phyloP scores from a whole-genome alignment of 1,140 invertebrate species.

The Trypoxylus dichotomus region DNA sequence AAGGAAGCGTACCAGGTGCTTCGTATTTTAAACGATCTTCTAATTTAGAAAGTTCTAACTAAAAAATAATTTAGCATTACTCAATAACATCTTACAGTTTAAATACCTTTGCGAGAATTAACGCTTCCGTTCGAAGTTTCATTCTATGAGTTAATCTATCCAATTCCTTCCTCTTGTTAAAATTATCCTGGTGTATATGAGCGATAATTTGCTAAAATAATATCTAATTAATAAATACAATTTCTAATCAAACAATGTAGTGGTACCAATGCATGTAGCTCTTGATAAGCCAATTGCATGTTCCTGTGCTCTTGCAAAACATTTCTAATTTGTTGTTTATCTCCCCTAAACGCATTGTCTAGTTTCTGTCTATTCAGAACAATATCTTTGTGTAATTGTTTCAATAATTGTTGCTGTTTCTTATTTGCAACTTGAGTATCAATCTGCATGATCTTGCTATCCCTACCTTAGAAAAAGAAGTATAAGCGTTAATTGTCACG shows the following conservation, averaged over 20 bases:
- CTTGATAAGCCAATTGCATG: conserved; percentile 61
- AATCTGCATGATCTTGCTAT: conserved; percentile 56
- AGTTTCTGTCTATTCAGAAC: conserved; percentile 53
- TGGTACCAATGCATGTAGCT: conserved; percentile 51
- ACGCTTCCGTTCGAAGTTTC: conserved; percentile 57
- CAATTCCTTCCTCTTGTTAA: conserved; percentile 60
- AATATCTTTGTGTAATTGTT: conserved; percentile 56
- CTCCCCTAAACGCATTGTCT: conserved; percentile 59
- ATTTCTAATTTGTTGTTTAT: conserved; percentile 60
- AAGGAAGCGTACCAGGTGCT: conserved; percentile 49
- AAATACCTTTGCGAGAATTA: background rate
- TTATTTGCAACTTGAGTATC: conserved; percentile 57
- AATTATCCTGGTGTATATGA: conserved; percentile 62
- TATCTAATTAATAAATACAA: conserved; percentile 4
- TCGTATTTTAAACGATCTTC: conserved; percentile 56
- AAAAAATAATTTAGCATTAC: background rate
- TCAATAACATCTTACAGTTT: conserved; percentile 11
- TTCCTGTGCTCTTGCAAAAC: conserved; percentile 59
- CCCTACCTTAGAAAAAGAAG: conserved; percentile 52
- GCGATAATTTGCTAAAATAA: conserved; percentile 58
- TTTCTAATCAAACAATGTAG: background rate
- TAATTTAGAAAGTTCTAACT: conserved; percentile 56
- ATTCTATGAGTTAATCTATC: conserved; percentile 61
- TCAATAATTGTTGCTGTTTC: conserved; percentile 56
- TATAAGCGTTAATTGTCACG: conserved; percentile 10